A percentile compares a stretch with the other conserved stretches of the same genome.
These are phyloP conservation scores for Vespertilio murinus DNA, from an alignment of 2,797 vertebrate species.

Conservation along the genomic window DNA sequence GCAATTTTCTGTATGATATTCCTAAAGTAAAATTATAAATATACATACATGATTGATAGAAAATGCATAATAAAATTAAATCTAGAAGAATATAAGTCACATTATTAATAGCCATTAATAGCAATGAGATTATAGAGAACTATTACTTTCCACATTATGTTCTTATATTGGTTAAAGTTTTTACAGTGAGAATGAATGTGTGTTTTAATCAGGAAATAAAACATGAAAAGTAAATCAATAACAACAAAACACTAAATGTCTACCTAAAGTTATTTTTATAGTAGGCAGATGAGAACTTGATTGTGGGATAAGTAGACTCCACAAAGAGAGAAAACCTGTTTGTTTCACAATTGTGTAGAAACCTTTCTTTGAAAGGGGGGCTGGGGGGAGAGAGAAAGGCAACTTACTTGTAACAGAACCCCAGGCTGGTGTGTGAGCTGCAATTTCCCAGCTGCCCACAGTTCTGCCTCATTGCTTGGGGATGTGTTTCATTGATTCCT, in stretches of 20 bases:
- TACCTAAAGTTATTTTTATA: neutral
- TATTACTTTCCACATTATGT: neutral
- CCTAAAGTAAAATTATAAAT: slow-evolving; percentile 20
- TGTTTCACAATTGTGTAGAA: slow-evolving; percentile 34
- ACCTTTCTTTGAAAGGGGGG: slow-evolving; percentile 44
- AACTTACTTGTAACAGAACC: neutral
- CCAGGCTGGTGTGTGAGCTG: slow-evolving; percentile 27
- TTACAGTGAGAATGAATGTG: neutral
- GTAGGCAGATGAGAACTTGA: neutral
- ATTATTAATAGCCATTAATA: neutral
- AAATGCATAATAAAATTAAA: slow-evolving; percentile 23
- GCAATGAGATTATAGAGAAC: neutral
- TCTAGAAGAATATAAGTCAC: slow-evolving; percentile 7
- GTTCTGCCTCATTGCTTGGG: slow-evolving; percentile 77
- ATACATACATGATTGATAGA: neutral
- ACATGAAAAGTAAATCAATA: neutral
- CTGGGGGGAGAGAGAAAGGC: neutral
- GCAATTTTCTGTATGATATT: neutral
- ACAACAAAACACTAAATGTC: neutral
- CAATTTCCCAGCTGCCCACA: slow-evolving; percentile 68
- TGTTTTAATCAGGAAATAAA: slow-evolving; percentile 9
- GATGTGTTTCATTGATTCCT: slow-evolving; percentile 72
- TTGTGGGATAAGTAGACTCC: neutral
- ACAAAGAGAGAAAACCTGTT: neutral
- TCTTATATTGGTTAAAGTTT: neutral